These are phyloP conservation scores for Caenorhabditis imperialis DNA, from an alignment of 2,888 invertebrate genomes.

Conservation along the genomic window DNA sequence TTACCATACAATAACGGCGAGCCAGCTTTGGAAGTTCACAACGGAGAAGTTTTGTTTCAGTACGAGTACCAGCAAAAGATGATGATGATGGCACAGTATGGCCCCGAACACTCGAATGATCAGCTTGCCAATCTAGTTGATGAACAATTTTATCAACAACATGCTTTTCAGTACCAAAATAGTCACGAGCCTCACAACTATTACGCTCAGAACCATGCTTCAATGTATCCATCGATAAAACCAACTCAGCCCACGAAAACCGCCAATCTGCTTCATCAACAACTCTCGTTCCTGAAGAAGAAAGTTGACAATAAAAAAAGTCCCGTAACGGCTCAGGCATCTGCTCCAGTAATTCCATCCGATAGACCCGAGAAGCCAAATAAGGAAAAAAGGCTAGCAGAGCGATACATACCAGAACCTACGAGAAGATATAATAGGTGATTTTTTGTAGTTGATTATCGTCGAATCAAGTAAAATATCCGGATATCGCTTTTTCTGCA, in stretches of 20 bases:
- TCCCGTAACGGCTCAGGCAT: background rate
- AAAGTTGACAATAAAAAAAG: constrained; percentile 9
- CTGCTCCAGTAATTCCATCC: constrained; percentile 7
- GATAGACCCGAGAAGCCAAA: constrained; percentile 37
- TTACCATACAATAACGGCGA: constrained; percentile 31
- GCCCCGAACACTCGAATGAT: background rate
- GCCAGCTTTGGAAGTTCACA: constrained; percentile 24
- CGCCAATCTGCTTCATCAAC: constrained; percentile 15
- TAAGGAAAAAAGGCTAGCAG: constrained; percentile 37
- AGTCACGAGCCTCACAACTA: constrained; percentile 2
- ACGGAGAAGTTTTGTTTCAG: constrained; percentile 30
- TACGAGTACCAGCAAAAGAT: constrained; percentile 43
- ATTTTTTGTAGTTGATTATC: background rate
- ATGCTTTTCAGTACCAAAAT: constrained; percentile 10
- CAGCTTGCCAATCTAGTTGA: constrained; percentile 3
- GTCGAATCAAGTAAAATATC: too few relatives aligned
- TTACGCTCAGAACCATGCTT: background rate
- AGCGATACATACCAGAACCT: constrained; percentile 48
- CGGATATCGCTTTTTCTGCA: too few relatives aligned
- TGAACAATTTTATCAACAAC: constrained; percentile 37
- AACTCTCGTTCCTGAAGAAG: constrained; percentile 26
- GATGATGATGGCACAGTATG: constrained; percentile 30
- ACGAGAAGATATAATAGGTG: constrained; percentile 2
- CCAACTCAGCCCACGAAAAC: constrained; percentile 1
- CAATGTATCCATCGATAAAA: background rate